Evolutionary conservation across 2,888 invertebrate species (phyloP), one percentile per base, ranked within the genome.

Genomic region (Chromoteleia sp.): DNA sequence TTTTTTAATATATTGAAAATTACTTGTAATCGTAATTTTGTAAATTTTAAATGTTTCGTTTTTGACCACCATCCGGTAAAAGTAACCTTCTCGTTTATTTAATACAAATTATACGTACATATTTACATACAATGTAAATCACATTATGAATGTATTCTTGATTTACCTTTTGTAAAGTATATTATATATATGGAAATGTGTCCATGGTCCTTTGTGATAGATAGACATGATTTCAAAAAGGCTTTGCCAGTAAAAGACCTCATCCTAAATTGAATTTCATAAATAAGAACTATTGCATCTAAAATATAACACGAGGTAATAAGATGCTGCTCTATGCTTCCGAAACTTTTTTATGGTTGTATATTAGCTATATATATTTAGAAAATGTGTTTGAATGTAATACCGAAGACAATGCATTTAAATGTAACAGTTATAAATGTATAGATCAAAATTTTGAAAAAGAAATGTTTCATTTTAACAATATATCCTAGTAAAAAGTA

Each of bases 251-350:
- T 17, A 41, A 25, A 54, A 30, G 68, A 52, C 39, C 29, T 19
- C 43, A 17, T 41, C 29, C 33, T 17, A 39, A 54, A 30, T 30
- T 8, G 19, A 56, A 68, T 68, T 68, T 54, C 43, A 56, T 70
- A 70, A 58, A 33, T 70, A 58, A 58, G 8, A 45, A 48, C 58
- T 29, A 68, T 54, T 70, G 48, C 39, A 33, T 45, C 10, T 33
- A 10, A 14, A 58, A 14, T 58, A 15, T 48, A 70, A 58, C 25
- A 14, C 25, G 17, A 36, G 5, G 45, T 48, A 70, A 70, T 39
- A 45, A 45, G 58, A 70, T 48, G 15, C 45, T 58, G 5, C 4
- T 63, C 12, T 8, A 15, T 12, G 15, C 10, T 29, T 15, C 29
- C 12, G 2, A 45, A 30, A 2, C 45, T 6, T 61, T 45, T 30